Conservation (phyloP, 2,888 invertebrate species). For the Hypsopygia costalis region DNA sequence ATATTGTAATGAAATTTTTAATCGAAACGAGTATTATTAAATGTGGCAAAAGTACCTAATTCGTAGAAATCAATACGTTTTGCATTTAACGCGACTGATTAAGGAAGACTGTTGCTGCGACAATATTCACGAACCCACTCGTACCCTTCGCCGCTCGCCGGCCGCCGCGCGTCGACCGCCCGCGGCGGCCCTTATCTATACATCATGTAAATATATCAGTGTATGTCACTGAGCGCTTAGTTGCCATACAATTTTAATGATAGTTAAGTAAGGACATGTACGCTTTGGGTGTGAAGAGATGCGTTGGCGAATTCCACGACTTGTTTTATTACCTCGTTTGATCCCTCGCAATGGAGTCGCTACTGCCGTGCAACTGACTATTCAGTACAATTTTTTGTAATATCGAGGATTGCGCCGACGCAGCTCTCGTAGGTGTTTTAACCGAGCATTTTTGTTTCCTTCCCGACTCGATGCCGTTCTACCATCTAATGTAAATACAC, state of each 20-base stretch:
- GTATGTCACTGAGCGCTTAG: slow-evolving; percentile 69
- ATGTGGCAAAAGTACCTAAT: slow-evolving; percentile 57
- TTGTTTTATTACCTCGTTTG: too few species aligned
- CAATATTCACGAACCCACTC: slow-evolving; percentile 34
- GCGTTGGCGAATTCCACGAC: slow-evolving; percentile 22
- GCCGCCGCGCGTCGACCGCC: background rate
- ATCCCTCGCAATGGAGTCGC: too few species aligned
- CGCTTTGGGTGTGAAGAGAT: slow-evolving; percentile 34
- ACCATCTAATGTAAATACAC: slow-evolving; percentile 53
- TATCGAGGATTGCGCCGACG: too few species aligned
- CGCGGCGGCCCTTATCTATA: slow-evolving; percentile 14
- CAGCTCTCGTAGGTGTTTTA: slow-evolving; percentile 23
- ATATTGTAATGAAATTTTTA: slow-evolving; percentile 60
- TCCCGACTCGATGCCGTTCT: slow-evolving; percentile 18
- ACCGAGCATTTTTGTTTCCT: slow-evolving; percentile 21
- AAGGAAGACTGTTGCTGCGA: slow-evolving; percentile 64
- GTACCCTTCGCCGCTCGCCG: background rate
- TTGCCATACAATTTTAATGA: slow-evolving; percentile 75
- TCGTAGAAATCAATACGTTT: slow-evolving; percentile 33
- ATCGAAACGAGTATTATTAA: slow-evolving; percentile 56
- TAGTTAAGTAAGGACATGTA: slow-evolving; percentile 63
- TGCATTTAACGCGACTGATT: slow-evolving; percentile 66
- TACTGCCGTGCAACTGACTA: too few species aligned
- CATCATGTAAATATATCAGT: slow-evolving; percentile 70
- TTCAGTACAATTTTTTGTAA: too few species aligned